Base-by-base conservation (phyloP, 2,888 invertebrate genomes). In the Myopa testacea region DNA sequence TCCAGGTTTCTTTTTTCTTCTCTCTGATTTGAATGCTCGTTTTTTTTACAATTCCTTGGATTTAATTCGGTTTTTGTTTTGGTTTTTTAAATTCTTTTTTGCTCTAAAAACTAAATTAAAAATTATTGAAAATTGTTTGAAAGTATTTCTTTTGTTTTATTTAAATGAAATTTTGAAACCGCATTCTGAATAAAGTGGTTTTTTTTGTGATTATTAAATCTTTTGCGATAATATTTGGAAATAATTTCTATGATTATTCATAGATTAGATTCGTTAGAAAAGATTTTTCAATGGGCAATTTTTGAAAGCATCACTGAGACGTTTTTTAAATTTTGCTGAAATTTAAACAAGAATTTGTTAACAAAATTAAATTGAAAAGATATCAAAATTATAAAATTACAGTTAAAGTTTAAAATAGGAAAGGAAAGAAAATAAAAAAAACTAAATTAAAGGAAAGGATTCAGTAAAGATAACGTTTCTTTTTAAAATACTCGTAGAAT, bases 271-370 rank as follows among this genome's bases (percentile, higher is more conserved):
- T 38, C 50, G 38, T 85, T 82, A 87, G 80, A 87, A 87, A 77
- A 86, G 83, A 82, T 87, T 87, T 86, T 85, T 85, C 78, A 87
- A 83, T 80, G 87, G 86, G 81, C 86, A 86, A 85, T 85, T 86
- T 84, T 86, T 87, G 79, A 87, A 87, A 82, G 87, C 87, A 85
- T 86, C 87, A 85, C 87, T 87, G 81, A 87, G 86, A 80, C 87
- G 87, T 86, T 86, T 87, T 85, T 86, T 87, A 79, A 87, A 85
- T 84, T 86, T 87, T 73, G 87, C 87, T 87, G 87, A 80, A 87
- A 87, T 78, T 85, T 87, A 81, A 85, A 82, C 82, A 82, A 81
- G 77, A 78, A 37, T 78, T 80, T 62, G 26, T 7, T 75, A 74
- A 65, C 14, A 16, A 71, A 78, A 45, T 69, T 69, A 14, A 52